Evolutionary conservation across 1,140 invertebrate species (phyloP).

Genomic region (Cydia amplana): DNA sequence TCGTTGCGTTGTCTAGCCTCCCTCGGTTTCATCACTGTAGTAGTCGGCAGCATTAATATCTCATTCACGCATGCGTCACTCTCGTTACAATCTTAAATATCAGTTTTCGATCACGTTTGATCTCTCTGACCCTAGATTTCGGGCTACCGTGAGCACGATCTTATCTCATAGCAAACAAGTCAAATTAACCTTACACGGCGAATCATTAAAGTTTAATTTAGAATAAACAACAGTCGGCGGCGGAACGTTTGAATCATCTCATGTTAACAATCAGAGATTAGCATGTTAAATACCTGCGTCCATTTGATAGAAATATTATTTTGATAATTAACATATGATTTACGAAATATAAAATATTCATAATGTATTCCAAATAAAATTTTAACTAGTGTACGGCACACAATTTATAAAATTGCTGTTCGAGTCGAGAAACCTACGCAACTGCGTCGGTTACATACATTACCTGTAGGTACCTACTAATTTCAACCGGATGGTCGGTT

Average conservation of each 20-base stretch:
- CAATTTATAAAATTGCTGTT: neutral
- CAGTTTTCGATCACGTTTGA: conserved; percentile 76
- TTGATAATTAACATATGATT: neutral
- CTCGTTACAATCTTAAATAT: conserved; percentile 72
- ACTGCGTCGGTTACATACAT: conserved; percentile 7
- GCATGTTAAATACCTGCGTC: conserved; percentile 63
- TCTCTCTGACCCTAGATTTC: conserved; percentile 72
- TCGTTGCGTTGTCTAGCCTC: conserved; percentile 33
- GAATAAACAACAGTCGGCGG: conserved; percentile 30
- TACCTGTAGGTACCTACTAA: conserved; percentile 11
- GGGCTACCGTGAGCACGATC: conserved; percentile 75
- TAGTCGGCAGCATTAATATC: conserved; percentile 60
- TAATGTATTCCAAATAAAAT: neutral
- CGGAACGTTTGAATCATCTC: conserved; percentile 62
- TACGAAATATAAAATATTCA: neutral
- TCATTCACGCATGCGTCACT: conserved; percentile 76
- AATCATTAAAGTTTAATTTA: conserved; percentile 45
- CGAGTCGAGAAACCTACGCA: conserved; percentile 9
- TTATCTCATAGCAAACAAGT: conserved; percentile 41
- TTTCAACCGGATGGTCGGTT: conserved; percentile 17
- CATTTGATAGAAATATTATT: conserved; percentile 41
- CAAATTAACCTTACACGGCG: conserved; percentile 40
- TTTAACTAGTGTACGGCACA: neutral
- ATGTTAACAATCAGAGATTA: conserved; percentile 72
- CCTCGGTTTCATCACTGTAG: conserved; percentile 42